Base-by-base conservation (phyloP, 1,140 invertebrate species). In the Philaenus spumarius region DNA sequence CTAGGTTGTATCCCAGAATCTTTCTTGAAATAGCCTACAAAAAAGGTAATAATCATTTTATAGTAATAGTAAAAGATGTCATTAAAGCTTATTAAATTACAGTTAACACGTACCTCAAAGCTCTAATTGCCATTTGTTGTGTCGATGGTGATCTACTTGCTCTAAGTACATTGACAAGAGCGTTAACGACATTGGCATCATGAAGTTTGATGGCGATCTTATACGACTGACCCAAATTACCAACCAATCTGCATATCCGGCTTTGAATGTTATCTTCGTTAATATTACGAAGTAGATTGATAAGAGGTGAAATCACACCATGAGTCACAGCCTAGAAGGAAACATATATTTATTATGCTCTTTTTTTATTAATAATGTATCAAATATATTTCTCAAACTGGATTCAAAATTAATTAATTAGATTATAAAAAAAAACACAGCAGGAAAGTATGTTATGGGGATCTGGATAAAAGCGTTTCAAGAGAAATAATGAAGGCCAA, bases 81-180 rank as follows among this genome's bases (percentile, higher is more conserved):
- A 14, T 22, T 30, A 22, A 11, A n/a, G n/a, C n/a, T n/a, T n/a
- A n/a, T n/a, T n/a, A n/a, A n/a, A n/a, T n/a, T n/a, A n/a, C n/a
- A n/a, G n/a, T n/a, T n/a, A 34, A 42, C 19, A 12, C 17, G 26
- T 40, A 66, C 66, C 66, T 63, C 11, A 67, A 46, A 17, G 66
- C 63, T 54, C 64, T 50, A 24, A 67, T 58, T n/a, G 63, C 66
- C 45, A 62, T 62, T 39, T 63, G 58, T 48, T 50, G 58, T 14
- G 65, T 61, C 19, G 26, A 35, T 17, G 59, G 17, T 39, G 54
- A 55, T 12, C 51, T 35, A 47, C 58, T 57, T 6, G 39, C 34
- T 2, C 34, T 52, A n/a, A 67, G 35, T 39, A 66, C 24, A 37
- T 43, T 30, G 23, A 66, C 24, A 39, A 66, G 43, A 37, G 46